Evolutionary conservation across 2,888 invertebrate species (phyloP), one percentile per base, ranked within the genome.

Genomic region (Scotopteryx bipunctaria): DNA sequence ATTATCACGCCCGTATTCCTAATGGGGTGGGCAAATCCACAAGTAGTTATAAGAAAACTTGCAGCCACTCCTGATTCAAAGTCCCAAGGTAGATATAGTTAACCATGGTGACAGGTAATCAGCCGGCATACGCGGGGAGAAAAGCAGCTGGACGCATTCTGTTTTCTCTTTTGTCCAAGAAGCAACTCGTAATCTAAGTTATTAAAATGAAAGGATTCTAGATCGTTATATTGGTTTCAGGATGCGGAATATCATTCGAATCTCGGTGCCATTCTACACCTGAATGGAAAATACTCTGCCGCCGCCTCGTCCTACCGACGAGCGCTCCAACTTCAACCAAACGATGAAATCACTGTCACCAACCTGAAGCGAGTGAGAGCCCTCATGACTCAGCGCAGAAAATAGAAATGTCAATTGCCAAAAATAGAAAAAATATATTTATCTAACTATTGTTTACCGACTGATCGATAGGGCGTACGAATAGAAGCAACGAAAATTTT

Each of bases 201-300:
- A n/a, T n/a, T n/a, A n/a, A n/a, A n/a, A n/a, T 14, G n/a, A 14
- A 25, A 43, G 45, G 32, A 40, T 23, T 9, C 19, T 45, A 47
- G 46, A 65, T 61, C 38, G 45, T 57, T 40, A 43, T 43, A 63
- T 70, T 66, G 55, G 59, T 76, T 71, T 14, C 83, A 97, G 94
- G 96, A 97, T 73, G 95, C 98, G 0, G 94, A 96, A 63, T 96
- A 97, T 51, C 97, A 98, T 85, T 97, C 98, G 71, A 98, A 99
- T 83, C 92, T 98, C 48, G 99, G 98, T 15, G 98, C 98, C 50
- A 98, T 99, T 76, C 91, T 98, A 52, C 98, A 99, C 87, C 92
- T 98, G 62, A 97, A 98, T 79, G 97, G 97, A 15, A 97, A 97
- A 82, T 95, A 97, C 68, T 91, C 92, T 16, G 96, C 97, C 61